These are phyloP conservation scores for Leptopilina drosophilae DNA, from an alignment of 2,888 invertebrate genomes.

Conservation along the genomic window DNA sequence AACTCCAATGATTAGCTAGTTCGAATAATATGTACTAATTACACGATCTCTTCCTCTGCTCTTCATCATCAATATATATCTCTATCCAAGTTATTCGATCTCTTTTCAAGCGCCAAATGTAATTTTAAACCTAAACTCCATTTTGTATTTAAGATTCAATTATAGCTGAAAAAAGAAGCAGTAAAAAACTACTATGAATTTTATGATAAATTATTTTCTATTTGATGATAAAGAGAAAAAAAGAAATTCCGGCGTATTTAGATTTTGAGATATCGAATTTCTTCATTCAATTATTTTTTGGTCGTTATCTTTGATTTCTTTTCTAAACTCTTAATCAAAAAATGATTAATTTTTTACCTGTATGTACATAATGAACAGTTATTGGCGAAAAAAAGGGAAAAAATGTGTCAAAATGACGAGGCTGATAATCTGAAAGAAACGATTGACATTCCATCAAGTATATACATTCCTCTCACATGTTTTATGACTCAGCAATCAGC, in stretches of 20 bases:
- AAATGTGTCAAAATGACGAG: conserved; percentile 26
- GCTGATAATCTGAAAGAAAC: conserved; percentile 2
- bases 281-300: too few relatives aligned
- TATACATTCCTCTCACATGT: conserved; percentile 26
- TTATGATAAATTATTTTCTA: too few relatives aligned
- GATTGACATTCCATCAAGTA: conserved; percentile 17
- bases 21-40: conserved; percentile 19
- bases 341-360: background rate
- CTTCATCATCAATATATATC: background rate
- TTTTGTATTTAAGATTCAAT: too few relatives aligned
- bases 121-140: background rate
- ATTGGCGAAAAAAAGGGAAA: background rate
- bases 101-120: background rate
- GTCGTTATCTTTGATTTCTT: too few relatives aligned
- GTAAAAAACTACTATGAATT: too few relatives aligned
- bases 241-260: background rate
- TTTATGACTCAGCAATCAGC: conserved; percentile 31
- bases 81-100: background rate
- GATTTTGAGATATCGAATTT: background rate
- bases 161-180: too few relatives aligned
- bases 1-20: conserved; percentile 20
- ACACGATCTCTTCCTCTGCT: background rate
- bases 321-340: too few relatives aligned
- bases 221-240: too few relatives aligned
- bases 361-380: background rate